These are phyloP conservation scores for Serinus canaria DNA, from an alignment of 2,113 vertebrate species.

Conservation along the genomic window DNA sequence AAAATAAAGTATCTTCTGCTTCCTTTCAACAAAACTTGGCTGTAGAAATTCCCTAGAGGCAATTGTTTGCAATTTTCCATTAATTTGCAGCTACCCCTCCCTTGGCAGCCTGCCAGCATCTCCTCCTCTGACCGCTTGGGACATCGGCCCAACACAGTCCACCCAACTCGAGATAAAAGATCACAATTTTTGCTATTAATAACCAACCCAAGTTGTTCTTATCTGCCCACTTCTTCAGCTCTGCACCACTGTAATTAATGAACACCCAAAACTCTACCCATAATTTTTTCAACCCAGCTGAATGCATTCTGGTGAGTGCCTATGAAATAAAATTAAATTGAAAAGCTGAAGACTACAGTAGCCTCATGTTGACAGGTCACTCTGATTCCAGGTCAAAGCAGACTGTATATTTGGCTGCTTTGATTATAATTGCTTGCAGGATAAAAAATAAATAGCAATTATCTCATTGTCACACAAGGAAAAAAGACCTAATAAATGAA, in stretches of 20 bases:
- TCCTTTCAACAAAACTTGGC: neutral
- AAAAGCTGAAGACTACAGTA: slow-evolving; percentile 34
- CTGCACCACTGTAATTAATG: slow-evolving; percentile 7
- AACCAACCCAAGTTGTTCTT: neutral
- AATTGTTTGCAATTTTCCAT: neutral
- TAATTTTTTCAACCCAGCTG: slow-evolving; percentile 1
- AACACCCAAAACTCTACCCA: neutral
- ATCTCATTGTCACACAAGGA: slow-evolving; percentile 41
- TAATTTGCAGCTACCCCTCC: neutral
- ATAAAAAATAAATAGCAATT: slow-evolving; percentile 62
- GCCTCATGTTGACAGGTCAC: slow-evolving; percentile 36
- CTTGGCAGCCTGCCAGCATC: neutral
- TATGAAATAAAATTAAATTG: slow-evolving; percentile 1
- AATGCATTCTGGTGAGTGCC: neutral
- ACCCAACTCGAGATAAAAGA: neutral
- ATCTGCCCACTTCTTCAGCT: neutral
- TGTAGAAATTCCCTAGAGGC: neutral
- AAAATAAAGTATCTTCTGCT: neutral
- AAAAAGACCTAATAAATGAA: slow-evolving; percentile 43
- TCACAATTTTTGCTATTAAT: neutral
- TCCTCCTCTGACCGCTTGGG: neutral
- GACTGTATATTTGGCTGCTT: slow-evolving; percentile 20
- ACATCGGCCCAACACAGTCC: neutral
- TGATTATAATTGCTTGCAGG: slow-evolving; percentile 46
- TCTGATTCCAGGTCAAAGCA: slow-evolving; percentile 28